Base-by-base conservation (phyloP, 1,140 invertebrate species). In the Prorops nasuta region DNA sequence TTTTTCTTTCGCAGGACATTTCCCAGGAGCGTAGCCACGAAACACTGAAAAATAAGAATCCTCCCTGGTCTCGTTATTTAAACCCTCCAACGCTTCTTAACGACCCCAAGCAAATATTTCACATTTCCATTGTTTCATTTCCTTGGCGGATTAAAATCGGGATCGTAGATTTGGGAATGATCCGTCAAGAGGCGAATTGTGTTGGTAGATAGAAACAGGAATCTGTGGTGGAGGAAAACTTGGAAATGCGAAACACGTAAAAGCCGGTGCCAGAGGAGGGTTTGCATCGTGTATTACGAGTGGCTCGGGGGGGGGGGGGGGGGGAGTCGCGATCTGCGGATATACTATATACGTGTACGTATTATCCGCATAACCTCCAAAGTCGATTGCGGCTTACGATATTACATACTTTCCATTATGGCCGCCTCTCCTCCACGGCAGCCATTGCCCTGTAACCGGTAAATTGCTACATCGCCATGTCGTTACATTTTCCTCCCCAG, bases 241-340 rank as follows among this genome's bases (percentile, higher is more conserved):
- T 59, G 52, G 58, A 54, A 61, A 72, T 71, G 63, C 66, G 52
- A 61, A 59, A 69, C 69, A 72, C 69, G 67, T 71, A 70, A 60
- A 57, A 65, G 63, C 43, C 58, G 40, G 49, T 55, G 66, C 53
- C 63, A 60, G n/a, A n/a, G 64, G 56, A 66, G 63, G 58, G 58
- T 57, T 67, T 63, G 63, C 56, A 32, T 42, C 40, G 56, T 56
- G 55, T 63, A 67, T 62, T 60, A 50, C 51, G 58, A 67, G 59
- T 64, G 18, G 47, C 41, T 43, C 54, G 45, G 50, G 51, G 50
- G 51, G 47, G 52, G 63, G 58, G 58, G 52, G 58, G 52, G 45
- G 55, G 58, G 53, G 59, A 66, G 64, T 66, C 56, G 55, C 50
- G 50, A 63, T 58, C 58, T 57, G 49, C 51, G 57, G 56, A 58